A percentile compares a stretch with the other conserved stretches of the same genome.
These are phyloP conservation scores for Sminthopsis crassicaudata DNA, from an alignment of 2,113 vertebrate species.

Conservation along the genomic window DNA sequence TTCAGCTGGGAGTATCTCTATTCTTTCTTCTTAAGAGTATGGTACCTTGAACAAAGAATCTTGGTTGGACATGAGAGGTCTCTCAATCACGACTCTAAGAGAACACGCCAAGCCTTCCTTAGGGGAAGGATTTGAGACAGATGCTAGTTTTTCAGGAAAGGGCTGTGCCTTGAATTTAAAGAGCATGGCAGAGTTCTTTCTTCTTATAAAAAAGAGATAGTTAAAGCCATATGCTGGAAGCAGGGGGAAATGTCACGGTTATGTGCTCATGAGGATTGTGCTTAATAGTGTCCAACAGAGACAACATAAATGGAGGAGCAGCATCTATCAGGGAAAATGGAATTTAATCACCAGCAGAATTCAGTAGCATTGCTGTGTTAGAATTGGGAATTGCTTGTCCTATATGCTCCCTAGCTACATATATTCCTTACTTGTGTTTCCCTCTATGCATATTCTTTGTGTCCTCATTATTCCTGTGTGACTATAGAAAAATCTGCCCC, in stretches of 20 bases:
- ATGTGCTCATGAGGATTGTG: not conserved
- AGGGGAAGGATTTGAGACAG: not conserved
- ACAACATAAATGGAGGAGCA: not conserved
- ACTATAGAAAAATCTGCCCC: not conserved
- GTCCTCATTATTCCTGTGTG: not conserved
- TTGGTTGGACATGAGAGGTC: not conserved
- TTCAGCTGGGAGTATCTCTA: not conserved
- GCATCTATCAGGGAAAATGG: not conserved
- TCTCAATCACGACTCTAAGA: not conserved
- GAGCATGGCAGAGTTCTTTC: not conserved
- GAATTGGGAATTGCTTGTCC: not conserved
- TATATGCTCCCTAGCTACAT: not conserved
- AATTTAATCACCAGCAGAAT: not conserved
- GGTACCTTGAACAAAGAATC: not conserved
- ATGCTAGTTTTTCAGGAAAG: not conserved
- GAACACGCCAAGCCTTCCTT: not conserved
- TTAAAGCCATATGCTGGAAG: not conserved
- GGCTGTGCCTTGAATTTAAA: not conserved
- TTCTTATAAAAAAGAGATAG: not conserved
- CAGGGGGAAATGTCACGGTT: not conserved
- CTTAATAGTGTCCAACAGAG: not conserved
- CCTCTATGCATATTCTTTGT: not conserved
- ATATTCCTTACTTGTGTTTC: not conserved
- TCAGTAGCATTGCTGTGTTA: not conserved
- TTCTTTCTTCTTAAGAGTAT: not conserved